phyloP scores from a whole-genome alignment of 2,113 vertebrate genomes.

The Dendrocopos noguchii region DNA sequence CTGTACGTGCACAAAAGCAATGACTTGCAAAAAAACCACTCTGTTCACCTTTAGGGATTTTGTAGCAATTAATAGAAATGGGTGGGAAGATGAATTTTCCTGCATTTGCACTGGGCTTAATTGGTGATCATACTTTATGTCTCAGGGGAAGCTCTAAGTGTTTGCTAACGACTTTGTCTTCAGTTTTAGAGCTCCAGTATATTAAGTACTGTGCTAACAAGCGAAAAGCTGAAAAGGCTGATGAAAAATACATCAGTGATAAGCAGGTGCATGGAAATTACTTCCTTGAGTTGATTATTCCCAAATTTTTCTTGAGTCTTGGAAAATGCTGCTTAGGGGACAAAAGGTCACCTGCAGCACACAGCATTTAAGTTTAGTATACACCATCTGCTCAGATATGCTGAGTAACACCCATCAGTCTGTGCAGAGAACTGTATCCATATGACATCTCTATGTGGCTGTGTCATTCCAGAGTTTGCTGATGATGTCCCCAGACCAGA shows the following conservation, averaged over 20 bases:
- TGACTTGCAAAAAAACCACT: neutral
- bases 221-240: neutral
- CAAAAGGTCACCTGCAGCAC: neutral
- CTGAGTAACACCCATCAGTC: neutral
- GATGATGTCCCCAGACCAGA: conserved; percentile 90
- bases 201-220: neutral
- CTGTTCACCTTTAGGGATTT: neutral
- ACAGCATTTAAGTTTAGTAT: neutral
- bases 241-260: neutral
- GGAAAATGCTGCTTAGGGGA: neutral
- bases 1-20: neutral
- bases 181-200: neutral
- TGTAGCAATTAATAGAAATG: neutral
- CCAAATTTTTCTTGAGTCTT: neutral
- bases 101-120: neutral
- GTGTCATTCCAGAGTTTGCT: conserved; percentile 83
- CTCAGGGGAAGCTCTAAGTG: neutral
- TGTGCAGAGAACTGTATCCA: neutral
- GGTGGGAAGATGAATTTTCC: neutral
- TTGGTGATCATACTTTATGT: neutral
- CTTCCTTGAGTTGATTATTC: neutral
- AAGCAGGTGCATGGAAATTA: neutral
- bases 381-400: neutral
- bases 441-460: neutral
- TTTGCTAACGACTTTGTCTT: neutral